Evolutionary conservation across 2,797 vertebrate genomes (phyloP).

Genomic region (Brachyalestes nurse): DNA sequence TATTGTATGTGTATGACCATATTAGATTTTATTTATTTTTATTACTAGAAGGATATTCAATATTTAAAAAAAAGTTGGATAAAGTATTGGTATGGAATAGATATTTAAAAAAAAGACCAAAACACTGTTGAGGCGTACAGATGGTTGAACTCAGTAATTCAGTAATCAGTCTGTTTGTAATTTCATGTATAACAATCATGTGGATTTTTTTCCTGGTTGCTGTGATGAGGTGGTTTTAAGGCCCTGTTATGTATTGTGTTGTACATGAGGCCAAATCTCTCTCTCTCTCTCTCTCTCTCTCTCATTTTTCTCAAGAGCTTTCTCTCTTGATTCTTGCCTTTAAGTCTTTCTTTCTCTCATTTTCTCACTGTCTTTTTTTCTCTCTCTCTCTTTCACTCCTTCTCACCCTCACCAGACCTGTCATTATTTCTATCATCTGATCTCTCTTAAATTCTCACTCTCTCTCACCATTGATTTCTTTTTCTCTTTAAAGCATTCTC

Average conservation of each 20-base stretch:
- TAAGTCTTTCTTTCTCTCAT: neutral
- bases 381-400: neutral
- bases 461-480: no score
- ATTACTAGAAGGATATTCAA: conserved; percentile 62
- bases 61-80: conserved; percentile 50
- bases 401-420: no score
- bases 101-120: conserved; percentile 72
- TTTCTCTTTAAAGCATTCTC: no score
- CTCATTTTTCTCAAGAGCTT: neutral
- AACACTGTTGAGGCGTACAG: conserved; percentile 71
- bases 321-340: neutral
- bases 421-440: no score
- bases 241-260: conserved; percentile 43
- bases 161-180: conserved; percentile 39
- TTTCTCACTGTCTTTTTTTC: neutral
- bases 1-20: conserved; percentile 70
- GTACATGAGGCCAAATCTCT: conserved; percentile 19
- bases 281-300: neutral
- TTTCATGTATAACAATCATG: conserved; percentile 47
- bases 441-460: no score
- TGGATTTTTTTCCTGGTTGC: conserved; percentile 37
- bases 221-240: conserved; percentile 36
- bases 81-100: conserved; percentile 69
- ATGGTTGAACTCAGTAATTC: conserved; percentile 50
- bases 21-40: conserved; percentile 78